phyloP scores from a whole-genome alignment of 2,113 vertebrate genomes.

The Muscicapa adusta region DNA sequence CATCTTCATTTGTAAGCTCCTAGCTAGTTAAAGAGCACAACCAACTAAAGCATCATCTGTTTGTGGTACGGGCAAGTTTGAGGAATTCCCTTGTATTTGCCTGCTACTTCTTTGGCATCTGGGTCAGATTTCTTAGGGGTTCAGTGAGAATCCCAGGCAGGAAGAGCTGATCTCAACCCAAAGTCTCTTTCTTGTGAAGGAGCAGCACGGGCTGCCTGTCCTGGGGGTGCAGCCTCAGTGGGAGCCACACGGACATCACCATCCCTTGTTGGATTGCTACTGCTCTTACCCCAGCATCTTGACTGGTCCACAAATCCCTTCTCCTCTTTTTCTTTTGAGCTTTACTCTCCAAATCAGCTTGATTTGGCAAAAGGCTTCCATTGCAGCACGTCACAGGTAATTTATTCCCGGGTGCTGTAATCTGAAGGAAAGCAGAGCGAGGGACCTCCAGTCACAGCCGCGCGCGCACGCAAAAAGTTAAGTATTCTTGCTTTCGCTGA shows the following conservation, averaged over 20 bases:
- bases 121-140: neutral
- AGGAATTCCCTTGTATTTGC: neutral
- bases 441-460: constrained; percentile 69
- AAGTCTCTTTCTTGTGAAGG: neutral
- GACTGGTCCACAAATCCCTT: neutral
- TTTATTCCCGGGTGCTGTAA: constrained; percentile 77
- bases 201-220: neutral
- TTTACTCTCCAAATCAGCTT: constrained; percentile 38
- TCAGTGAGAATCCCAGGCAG: neutral
- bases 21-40: neutral
- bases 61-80: neutral
- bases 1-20: neutral
- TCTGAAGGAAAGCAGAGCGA: constrained; percentile 76
- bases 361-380: constrained; percentile 71
- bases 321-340: neutral
- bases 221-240: neutral
- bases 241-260: neutral
- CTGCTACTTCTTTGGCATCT: neutral
- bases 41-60: accelerated
- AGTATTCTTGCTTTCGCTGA: constrained; percentile 82
- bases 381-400: constrained; percentile 72
- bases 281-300: neutral
- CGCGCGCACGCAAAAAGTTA: constrained; percentile 63
- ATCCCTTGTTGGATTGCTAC: neutral
- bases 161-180: neutral